Percentiles rank a stretch among this genome's conserved stretches.
phyloP scores from a whole-genome alignment of 2,888 invertebrate species.

The Acholoe squamosa region DNA sequence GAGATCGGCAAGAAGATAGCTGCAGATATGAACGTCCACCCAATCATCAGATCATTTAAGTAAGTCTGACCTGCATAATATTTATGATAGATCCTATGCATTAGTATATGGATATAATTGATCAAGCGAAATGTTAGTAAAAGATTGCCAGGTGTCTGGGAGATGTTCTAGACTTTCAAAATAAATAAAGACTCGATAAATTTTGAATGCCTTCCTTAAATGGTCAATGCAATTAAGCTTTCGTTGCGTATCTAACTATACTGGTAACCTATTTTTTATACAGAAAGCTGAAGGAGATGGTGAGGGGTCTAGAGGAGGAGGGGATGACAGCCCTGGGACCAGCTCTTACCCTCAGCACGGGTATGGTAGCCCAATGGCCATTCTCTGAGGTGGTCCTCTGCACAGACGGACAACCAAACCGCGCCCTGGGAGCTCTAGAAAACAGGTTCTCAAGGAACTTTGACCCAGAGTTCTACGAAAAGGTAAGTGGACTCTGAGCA shows the following conservation, averaged over 20 bases:
- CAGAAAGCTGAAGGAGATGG: conserved; percentile 65
- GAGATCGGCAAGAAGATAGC: conserved; percentile 71
- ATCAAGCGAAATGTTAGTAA: no score
- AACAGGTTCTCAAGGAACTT: conserved; percentile 35
- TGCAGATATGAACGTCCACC: conserved; percentile 71
- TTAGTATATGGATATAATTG: no score
- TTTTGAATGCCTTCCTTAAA: no score
- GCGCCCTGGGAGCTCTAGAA: conserved; percentile 73
- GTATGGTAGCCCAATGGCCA: conserved; percentile 73
- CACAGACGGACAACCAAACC: conserved; percentile 80
- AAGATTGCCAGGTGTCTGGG: no score
- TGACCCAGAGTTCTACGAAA: conserved; percentile 65
- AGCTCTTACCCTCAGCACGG: conserved; percentile 76
- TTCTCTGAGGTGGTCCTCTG: conserved; percentile 79
- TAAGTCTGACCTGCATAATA: neutral
- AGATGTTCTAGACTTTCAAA: no score
- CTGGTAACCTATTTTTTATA: neutral
- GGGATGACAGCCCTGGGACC: conserved; percentile 79
- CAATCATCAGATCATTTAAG: conserved; percentile 70
- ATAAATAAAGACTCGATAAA: no score
- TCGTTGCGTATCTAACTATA: no score
- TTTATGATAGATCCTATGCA: no score
- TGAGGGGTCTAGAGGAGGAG: conserved; percentile 69
- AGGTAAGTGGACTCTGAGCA: conserved; percentile 45
- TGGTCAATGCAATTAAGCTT: no score